Percentiles rank a stretch among this genome's conserved stretches.
phyloP scores from a whole-genome alignment of 2,888 invertebrate species.

The Drosophila incognita region DNA sequence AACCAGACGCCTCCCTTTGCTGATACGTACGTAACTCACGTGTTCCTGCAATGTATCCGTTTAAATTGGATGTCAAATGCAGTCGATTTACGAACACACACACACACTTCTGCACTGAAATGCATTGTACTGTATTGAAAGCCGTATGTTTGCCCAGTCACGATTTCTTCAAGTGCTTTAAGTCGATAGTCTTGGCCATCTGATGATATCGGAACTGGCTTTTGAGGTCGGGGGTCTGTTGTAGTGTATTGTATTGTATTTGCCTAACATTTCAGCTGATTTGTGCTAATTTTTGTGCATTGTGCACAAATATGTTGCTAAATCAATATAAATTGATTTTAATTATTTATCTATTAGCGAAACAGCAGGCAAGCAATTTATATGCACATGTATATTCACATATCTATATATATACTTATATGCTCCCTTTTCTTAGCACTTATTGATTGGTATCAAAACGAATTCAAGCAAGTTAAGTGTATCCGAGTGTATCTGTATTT shows the following conservation, averaged over 20 bases:
- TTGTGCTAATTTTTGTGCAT: slow-evolving; percentile 72
- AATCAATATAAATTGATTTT: slow-evolving; percentile 82
- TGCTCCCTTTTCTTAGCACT: neutral
- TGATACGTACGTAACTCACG: slow-evolving; percentile 59
- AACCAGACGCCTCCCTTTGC: slow-evolving; percentile 47
- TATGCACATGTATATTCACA: neutral
- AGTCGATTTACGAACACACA: neutral
- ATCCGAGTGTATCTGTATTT: neutral
- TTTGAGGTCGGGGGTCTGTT: slow-evolving; percentile 18
- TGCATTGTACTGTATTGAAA: slow-evolving; percentile 12
- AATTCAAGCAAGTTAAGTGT: slow-evolving; percentile 14
- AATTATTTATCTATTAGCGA: slow-evolving; percentile 79
- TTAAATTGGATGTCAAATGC: slow-evolving; percentile 17
- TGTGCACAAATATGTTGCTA: slow-evolving; percentile 67
- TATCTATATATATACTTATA: neutral
- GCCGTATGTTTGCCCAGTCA: slow-evolving; percentile 36
- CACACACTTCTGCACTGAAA: neutral
- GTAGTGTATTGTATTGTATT: slow-evolving; percentile 38
- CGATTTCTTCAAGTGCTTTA: slow-evolving; percentile 37
- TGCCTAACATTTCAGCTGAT: slow-evolving; percentile 70
- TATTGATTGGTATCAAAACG: slow-evolving; percentile 46
- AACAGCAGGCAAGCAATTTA: slow-evolving; percentile 55
- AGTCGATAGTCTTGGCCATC: slow-evolving; percentile 3
- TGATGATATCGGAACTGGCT: slow-evolving; percentile 19
- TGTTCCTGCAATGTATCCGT: slow-evolving; percentile 64